Evolutionary conservation across 2,888 invertebrate genomes (phyloP).

Genomic region (Drosophila macrothrix): DNA sequence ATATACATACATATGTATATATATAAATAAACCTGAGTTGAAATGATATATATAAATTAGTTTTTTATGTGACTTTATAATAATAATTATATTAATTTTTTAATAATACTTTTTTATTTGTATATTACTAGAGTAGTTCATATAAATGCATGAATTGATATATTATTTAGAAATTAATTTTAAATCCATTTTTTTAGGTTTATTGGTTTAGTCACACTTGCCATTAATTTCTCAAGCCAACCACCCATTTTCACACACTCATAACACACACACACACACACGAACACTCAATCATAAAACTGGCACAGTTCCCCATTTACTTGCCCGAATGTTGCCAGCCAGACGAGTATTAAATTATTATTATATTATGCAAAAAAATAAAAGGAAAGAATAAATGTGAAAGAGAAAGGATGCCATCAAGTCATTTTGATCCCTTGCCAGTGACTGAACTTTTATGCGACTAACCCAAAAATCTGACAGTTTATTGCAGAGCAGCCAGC

Average conservation of each 20-base stretch:
- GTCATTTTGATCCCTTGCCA: constrained; percentile 42
- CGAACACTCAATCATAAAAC: constrained; percentile 29
- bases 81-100: not conserved
- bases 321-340: constrained; percentile 17
- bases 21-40: not conserved
- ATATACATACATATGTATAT: not conserved
- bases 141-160: not conserved
- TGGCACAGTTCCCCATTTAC: constrained; percentile 59
- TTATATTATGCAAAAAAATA: constrained; percentile 53
- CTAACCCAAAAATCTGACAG: constrained; percentile 63
- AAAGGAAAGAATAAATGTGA: not conserved
- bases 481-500: constrained; percentile 44
- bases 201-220: not conserved
- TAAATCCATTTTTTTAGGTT: not conserved
- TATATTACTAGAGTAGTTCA: not conserved
- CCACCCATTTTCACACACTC: not conserved
- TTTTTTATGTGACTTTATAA: not conserved
- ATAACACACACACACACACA: constrained; percentile 15
- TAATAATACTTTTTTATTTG: not conserved
- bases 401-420: constrained; percentile 30
- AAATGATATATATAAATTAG: accelerated
- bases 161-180: not conserved
- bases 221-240: not conserved
- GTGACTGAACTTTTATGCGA: constrained; percentile 55
- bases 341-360: constrained; percentile 62